Evolutionary conservation across 2,113 vertebrate genomes (phyloP), one percentile per base, ranked within the genome.

Genomic region (Plestiodon gilberti): DNA sequence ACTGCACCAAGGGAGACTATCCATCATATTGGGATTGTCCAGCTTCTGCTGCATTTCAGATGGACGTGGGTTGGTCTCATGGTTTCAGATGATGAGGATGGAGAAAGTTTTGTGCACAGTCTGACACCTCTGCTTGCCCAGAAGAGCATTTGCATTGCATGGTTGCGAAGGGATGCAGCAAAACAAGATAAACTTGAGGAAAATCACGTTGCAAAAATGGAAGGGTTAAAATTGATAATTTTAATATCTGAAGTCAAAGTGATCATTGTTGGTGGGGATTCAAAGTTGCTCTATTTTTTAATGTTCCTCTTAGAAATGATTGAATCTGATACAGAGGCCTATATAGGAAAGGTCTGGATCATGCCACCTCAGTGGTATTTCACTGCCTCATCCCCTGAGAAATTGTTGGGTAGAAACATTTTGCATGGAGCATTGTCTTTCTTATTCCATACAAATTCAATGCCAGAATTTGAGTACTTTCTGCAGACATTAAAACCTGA

Each of bases 71-170:
- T n/a, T 64, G 84, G 69, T 0, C 17, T 85, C 9, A 22, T 90
- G 22, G 11, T 55, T 33, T 78, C 85, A 33, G 73, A 88, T 40
- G 78, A 89, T 65, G 30, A 85, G 6, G 70, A 35, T 48, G 71
- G 83, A 17, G 74, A 85, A 38, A 78, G 35, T 6, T 82, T 82
- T 20, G 17, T 88, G 6, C 30, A 25, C 52, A 55, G 73, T 0
- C 33, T 91, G 55, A 30, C 40, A 67, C 55, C n/a, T 71, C 64
- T 84, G 61, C 75, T 85, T 38, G 15, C 20, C 1, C 17, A 64
- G 40, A 25, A 84, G 15, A 23, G 15, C 11, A 76, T 84, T 11
- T 84, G n/a, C n/a, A n/a, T n/a, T n/a, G n/a, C n/a, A n/a, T n/a
- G n/a, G n/a, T n/a, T n/a, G n/a, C n/a, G n/a, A n/a, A n/a, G n/a